These are phyloP conservation scores for Alcedo atthis DNA, from an alignment of 2,797 vertebrate species.

Conservation along the genomic window DNA sequence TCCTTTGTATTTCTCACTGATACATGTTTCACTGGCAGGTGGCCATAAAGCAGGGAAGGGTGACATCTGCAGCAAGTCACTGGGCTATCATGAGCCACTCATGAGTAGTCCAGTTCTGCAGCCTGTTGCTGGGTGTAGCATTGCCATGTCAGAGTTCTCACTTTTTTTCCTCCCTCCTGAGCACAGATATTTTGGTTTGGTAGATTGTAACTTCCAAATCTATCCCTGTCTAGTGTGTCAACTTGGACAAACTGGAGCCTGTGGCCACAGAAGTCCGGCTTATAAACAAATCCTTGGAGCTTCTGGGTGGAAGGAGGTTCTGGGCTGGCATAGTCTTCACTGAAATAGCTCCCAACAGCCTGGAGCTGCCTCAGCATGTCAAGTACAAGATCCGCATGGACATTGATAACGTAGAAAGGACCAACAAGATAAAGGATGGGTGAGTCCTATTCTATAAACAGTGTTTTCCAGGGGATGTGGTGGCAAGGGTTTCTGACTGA, in stretches of 20 bases:
- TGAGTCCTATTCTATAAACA: slow-evolving; percentile 62
- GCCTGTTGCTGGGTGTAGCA: neutral
- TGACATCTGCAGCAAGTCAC: neutral
- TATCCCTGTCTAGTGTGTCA: slow-evolving; percentile 86
- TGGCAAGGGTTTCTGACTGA: neutral
- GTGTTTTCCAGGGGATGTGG: neutral
- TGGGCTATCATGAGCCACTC: neutral
- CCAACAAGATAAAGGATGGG: slow-evolving; percentile 98
- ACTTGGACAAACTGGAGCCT: slow-evolving; percentile 94
- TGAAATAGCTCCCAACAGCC: slow-evolving; percentile 81
- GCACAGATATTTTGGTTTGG: neutral
- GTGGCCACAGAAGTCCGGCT: slow-evolving; percentile 90
- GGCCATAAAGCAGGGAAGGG: neutral
- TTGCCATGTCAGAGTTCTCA: neutral
- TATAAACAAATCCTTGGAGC: slow-evolving; percentile 92
- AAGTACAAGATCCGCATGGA: slow-evolving; percentile 99
- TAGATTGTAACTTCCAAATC: neutral
- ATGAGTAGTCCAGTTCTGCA: neutral
- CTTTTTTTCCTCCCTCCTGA: neutral
- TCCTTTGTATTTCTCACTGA: neutral
- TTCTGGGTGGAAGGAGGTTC: slow-evolving; percentile 92
- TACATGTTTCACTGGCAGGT: neutral
- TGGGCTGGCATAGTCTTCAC: slow-evolving; percentile 97
- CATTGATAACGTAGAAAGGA: slow-evolving; percentile 97
- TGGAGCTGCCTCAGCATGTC: slow-evolving; percentile 87